These are phyloP conservation scores for Microhierax caerulescens DNA, from an alignment of 2,797 vertebrate genomes.

Conservation along the genomic window DNA sequence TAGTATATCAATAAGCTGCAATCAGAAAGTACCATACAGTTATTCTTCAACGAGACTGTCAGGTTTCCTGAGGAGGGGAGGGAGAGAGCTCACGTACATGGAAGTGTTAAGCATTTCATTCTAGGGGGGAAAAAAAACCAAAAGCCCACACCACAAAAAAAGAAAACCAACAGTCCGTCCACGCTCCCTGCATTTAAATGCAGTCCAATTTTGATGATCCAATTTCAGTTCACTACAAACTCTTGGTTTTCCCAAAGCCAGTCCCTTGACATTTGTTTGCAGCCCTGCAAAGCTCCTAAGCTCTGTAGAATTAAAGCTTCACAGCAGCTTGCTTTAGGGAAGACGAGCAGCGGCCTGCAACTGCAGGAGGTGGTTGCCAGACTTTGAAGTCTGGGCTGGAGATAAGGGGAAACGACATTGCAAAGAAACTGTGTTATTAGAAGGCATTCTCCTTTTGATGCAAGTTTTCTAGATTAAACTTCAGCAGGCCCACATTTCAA, in stretches of 20 bases:
- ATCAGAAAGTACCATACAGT: neutral
- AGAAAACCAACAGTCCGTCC: neutral
- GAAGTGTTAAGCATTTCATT: neutral
- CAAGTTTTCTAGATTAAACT: conserved; percentile 17
- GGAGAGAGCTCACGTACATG: neutral
- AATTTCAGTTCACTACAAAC: neutral
- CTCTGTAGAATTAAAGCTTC: conserved; percentile 37
- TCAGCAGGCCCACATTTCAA: conserved; percentile 16
- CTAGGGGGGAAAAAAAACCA: too few species aligned
- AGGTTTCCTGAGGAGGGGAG: neutral
- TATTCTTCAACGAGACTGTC: neutral
- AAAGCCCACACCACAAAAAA: too few species aligned
- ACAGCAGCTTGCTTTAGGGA: conserved; percentile 20
- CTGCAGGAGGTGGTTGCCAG: conserved; percentile 30
- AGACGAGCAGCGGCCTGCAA: neutral
- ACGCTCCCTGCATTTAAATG: neutral
- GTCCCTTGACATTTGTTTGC: conserved; percentile 20
- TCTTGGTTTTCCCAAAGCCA: neutral
- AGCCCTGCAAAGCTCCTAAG: conserved; percentile 36
- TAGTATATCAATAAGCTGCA: neutral
- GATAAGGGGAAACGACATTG: conserved; percentile 22
- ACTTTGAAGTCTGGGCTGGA: conserved; percentile 41
- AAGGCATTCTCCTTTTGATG: conserved; percentile 35
- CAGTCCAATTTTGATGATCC: neutral
- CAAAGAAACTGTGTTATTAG: conserved; percentile 38